Evolutionary conservation across 2,797 vertebrate genomes (phyloP).

Genomic region (Mormyrus hasselquistii): DNA sequence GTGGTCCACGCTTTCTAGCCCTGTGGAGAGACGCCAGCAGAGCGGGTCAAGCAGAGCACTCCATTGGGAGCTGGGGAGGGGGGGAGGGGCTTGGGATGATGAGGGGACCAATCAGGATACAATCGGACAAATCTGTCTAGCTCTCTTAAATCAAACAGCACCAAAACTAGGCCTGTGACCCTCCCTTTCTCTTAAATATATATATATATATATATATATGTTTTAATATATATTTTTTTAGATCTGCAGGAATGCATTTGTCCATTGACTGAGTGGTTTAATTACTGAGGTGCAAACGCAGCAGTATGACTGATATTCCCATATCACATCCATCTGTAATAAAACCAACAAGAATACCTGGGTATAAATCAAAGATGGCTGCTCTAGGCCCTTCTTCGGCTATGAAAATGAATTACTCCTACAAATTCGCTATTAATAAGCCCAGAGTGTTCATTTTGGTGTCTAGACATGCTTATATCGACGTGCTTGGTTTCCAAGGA

Average conservation of each 20-base stretch:
- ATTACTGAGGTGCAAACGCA: background rate
- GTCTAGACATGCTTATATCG: background rate
- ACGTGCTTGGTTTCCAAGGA: background rate
- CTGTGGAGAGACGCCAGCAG: slow-evolving; percentile 44
- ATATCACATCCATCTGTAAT: background rate
- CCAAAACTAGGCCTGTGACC: background rate
- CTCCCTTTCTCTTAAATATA: background rate
- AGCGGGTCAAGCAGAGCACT: background rate
- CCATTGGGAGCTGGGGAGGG: background rate
- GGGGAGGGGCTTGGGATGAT: background rate
- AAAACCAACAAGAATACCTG: background rate
- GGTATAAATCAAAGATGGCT: background rate
- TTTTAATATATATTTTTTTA: background rate
- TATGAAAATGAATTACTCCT: background rate
- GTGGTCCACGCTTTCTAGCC: slow-evolving; percentile 93
- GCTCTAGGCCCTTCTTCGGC: background rate
- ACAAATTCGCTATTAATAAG: background rate
- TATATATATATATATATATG: background rate
- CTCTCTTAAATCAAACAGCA: background rate
- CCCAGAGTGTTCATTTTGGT: background rate
- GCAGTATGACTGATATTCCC: background rate
- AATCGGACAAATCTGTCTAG: background rate
- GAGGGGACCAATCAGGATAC: background rate
- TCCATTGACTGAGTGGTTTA: background rate
- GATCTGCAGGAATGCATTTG: background rate